Conservation (phyloP, 2,888 invertebrate genomes). For the Drosophila diplacantha region DNA sequence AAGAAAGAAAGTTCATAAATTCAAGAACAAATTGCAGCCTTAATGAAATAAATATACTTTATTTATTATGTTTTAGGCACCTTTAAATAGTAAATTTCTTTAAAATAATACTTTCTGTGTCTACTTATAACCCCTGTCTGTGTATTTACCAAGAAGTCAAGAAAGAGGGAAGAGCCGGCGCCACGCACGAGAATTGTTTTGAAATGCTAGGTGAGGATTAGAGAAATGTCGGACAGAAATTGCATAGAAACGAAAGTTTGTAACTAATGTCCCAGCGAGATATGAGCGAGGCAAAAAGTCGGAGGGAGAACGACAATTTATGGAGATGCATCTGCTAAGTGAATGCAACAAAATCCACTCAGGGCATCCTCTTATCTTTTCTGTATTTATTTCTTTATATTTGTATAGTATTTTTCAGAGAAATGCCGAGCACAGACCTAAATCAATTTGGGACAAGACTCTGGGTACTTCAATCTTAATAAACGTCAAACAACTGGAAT, state of each 20-base stretch:
- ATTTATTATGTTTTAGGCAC: not conserved
- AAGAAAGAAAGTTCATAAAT: not conserved
- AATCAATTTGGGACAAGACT: slow-evolving; percentile 1
- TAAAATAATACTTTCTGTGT: not conserved
- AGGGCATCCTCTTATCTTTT: not conserved
- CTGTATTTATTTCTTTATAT: not conserved
- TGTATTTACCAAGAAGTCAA: slow-evolving; percentile 4
- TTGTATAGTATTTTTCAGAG: slow-evolving; percentile 7
- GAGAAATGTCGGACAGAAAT: slow-evolving; percentile 56
- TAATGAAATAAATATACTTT: not conserved
- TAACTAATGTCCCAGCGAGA: slow-evolving; percentile 45
- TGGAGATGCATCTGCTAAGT: slow-evolving; percentile 27
- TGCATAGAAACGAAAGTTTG: slow-evolving; percentile 60
- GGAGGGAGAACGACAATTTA: slow-evolving; percentile 19
- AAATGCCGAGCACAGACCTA: slow-evolving; percentile 3
- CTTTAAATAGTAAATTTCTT: not conserved
- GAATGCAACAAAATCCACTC: slow-evolving; percentile 21
- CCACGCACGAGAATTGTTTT: slow-evolving; percentile 63
- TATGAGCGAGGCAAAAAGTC: slow-evolving; percentile 15
- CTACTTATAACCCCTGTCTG: not conserved
- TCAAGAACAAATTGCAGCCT: not conserved
- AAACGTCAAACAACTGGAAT: not conserved
- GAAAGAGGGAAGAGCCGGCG: slow-evolving; percentile 18
- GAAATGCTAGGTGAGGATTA: slow-evolving; percentile 68
- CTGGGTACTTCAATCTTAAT: not conserved